Conservation (phyloP, 2,888 invertebrate genomes). For the Eilema depressum region DNA sequence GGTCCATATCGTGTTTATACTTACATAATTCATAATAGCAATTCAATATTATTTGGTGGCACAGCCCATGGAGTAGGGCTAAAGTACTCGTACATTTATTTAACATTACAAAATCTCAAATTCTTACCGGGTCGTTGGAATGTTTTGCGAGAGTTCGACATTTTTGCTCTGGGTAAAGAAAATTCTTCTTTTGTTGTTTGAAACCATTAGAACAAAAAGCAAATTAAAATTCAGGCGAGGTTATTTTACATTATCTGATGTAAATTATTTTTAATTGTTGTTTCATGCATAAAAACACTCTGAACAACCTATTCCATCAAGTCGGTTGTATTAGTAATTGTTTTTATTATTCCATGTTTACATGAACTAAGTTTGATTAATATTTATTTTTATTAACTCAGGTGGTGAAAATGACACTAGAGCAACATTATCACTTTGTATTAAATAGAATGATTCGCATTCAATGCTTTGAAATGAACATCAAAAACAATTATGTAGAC, state of each 20-base stretch:
- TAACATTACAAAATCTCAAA: conserved; percentile 67
- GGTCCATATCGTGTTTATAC: conserved; percentile 15
- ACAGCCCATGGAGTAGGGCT: conserved; percentile 20
- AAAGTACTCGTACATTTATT: conserved; percentile 58
- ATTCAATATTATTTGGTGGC: conserved; percentile 27
- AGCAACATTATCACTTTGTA: not conserved
- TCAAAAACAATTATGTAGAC: conserved; percentile 14
- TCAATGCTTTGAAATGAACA: not conserved
- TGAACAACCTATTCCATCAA: not conserved
- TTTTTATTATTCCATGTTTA: too few species aligned
- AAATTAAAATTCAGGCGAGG: conserved; percentile 48
- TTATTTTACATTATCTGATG: conserved; percentile 20
- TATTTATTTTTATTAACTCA: not conserved
- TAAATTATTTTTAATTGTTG: conserved; percentile 6
- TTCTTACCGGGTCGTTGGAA: conserved; percentile 67
- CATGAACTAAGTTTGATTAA: not conserved
- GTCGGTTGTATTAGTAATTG: too few species aligned
- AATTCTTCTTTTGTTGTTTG: conserved; percentile 66
- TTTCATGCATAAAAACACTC: not conserved
- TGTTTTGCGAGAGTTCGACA: conserved; percentile 66
- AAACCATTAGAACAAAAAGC: conserved; percentile 59
- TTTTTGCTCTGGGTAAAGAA: conserved; percentile 66
- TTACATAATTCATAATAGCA: conserved; percentile 32
- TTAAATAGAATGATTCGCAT: not conserved
- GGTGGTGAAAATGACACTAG: not conserved